Evolutionary conservation across 2,113 vertebrate genomes (phyloP), one percentile per base, ranked within the genome.

Genomic region (Hippocampus guttulatus): DNA sequence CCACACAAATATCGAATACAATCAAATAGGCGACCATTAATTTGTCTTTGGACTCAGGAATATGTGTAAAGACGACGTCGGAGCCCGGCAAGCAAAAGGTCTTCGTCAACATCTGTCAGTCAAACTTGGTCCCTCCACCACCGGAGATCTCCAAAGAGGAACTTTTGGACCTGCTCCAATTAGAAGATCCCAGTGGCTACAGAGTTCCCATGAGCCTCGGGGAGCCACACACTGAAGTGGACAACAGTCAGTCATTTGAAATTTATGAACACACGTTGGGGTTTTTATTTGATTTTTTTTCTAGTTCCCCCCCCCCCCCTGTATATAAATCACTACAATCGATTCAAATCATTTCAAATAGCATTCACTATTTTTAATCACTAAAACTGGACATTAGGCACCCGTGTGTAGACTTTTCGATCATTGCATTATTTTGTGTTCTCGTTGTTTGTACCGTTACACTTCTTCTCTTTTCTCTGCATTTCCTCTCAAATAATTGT

Each of bases 161-260:
- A 62, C 91, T 97, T 0, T 87, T 94, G 68, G 87, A 89, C 12
- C 92, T 97, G 68, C 89, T 97, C 30, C 94, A 95, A 62, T 95
- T 94, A 7, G 94, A 96, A 8, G 93, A 94, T 52, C 93, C 94
- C 0, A 92, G 93, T 0, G 85, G 86, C 41, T 97, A 92, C 81
- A 91, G 92, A 74, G 94, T 97, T 81, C 95, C 95, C 69, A 96
- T 97, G 95, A 96, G 94, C 77, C 92, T 97, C 5, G 95, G 95
- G 16, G 95, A 96, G 79, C 92, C 95, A 0, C 95, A 96, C 52
- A 86, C 88, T 0, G 95, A 96, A 81, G 57, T 92, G 25, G 95
- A 97, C 88, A 95, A 94, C 75, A 94, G 95, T 96, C 77, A 80
- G 94, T 79, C 16, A 23, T 14, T 20, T 64, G n/a, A 41, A 21